phyloP scores from a whole-genome alignment of 2,113 vertebrate genomes.

The Mirza zaza region DNA sequence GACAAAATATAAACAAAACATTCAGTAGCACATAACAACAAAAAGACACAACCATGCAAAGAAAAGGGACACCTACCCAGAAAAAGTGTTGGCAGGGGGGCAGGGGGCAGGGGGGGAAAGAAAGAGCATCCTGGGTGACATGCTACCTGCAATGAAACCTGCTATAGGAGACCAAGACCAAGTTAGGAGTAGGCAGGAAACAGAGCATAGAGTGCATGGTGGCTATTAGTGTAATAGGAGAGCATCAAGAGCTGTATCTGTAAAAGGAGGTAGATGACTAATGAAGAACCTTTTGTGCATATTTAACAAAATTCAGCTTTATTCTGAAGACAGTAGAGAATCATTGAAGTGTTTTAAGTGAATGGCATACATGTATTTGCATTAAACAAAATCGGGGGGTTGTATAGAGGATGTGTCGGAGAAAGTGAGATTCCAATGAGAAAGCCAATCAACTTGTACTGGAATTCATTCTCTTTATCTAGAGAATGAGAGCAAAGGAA shows the following conservation, averaged over 20 bases:
- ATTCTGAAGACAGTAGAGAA: background rate
- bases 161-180: background rate
- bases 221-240: fast-evolving
- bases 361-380: background rate
- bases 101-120: background rate
- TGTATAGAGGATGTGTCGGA: background rate
- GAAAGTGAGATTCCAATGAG: background rate
- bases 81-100: background rate
- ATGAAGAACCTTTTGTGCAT: fast-evolving
- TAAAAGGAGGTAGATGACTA: background rate
- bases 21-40: background rate
- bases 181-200: fast-evolving
- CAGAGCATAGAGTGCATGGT: background rate
- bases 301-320: background rate
- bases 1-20: background rate
- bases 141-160: background rate
- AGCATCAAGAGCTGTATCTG: background rate
- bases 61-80: background rate
- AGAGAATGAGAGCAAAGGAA: background rate
- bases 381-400: background rate
- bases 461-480: slow-evolving; percentile 8
- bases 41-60: background rate
- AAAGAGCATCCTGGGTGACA: background rate
- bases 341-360: background rate
- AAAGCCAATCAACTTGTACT: background rate